Evolutionary conservation across 2,888 invertebrate genomes (phyloP).

Genomic region (Spatulosminthurus flaviceps): DNA sequence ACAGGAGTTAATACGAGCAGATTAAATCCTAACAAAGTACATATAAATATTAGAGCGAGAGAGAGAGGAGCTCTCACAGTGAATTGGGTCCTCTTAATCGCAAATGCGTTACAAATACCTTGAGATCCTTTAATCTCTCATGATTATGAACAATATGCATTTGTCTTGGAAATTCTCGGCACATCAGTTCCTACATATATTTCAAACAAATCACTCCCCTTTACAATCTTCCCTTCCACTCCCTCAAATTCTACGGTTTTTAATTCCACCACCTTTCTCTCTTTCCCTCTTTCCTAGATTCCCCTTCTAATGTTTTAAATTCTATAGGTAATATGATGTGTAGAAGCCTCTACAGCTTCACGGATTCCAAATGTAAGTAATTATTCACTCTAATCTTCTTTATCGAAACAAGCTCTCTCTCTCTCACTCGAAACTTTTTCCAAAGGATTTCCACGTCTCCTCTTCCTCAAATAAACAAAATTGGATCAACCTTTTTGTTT

Average conservation of each 20-base stretch:
- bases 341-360: too few species aligned
- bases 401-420: background rate
- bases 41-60: background rate
- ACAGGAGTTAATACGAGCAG: too few species aligned
- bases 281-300: too few species aligned
- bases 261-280: too few species aligned
- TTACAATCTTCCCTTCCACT: too few species aligned
- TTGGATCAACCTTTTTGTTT: too few species aligned
- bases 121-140: constrained; percentile 36
- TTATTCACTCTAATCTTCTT: constrained; percentile 10
- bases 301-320: too few species aligned
- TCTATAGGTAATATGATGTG: background rate
- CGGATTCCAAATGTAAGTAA: background rate
- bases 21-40: too few species aligned
- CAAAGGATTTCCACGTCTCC: background rate
- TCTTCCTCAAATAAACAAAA: background rate
- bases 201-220: too few species aligned
- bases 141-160: constrained; percentile 35
- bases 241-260: too few species aligned
- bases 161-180: constrained; percentile 8
- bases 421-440: too few species aligned
- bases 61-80: background rate
- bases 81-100: background rate
- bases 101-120: constrained; percentile 8
- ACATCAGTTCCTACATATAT: too few species aligned